These are phyloP conservation scores for Hybos culiciformis DNA, from an alignment of 2,888 invertebrate species.

Conservation along the genomic window DNA sequence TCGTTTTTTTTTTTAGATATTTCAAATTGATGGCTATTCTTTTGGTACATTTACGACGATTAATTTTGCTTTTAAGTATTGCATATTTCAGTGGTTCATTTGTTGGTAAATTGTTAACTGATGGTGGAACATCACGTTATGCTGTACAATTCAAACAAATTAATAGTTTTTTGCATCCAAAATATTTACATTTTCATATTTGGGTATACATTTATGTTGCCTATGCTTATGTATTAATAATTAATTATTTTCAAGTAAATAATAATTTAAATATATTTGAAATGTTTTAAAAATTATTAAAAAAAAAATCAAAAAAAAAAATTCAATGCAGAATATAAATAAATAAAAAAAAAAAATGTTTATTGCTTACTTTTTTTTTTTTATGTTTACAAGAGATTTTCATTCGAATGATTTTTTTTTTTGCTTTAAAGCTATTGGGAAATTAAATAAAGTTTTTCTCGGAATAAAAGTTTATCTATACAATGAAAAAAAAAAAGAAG, in stretches of 20 bases:
- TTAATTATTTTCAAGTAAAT: slow-evolving; percentile 26
- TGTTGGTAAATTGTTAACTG: slow-evolving; percentile 25
- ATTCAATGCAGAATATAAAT: too few relatives aligned
- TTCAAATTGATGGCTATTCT: slow-evolving; percentile 26
- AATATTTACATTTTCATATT: slow-evolving; percentile 30
- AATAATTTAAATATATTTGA: slow-evolving; percentile 26
- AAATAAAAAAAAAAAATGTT: too few relatives aligned
- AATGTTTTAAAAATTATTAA: too few relatives aligned
- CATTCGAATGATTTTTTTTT: too few relatives aligned
- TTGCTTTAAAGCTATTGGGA: too few relatives aligned
- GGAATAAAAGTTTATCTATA: too few relatives aligned
- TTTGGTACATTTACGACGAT: slow-evolving; percentile 30
- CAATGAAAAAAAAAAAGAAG: too few relatives aligned
- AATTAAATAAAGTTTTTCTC: too few relatives aligned
- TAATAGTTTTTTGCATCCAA: slow-evolving; percentile 15
- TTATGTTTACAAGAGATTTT: too few relatives aligned
- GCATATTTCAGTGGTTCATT: slow-evolving; percentile 31
- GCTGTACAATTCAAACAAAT: slow-evolving; percentile 22
- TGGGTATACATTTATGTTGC: slow-evolving; percentile 33
- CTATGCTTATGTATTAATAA: slow-evolving; percentile 26
- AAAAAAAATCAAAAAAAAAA: too few relatives aligned
- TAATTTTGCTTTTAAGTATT: slow-evolving; percentile 30
- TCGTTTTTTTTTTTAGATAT: background rate
- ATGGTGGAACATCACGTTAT: slow-evolving; percentile 19
- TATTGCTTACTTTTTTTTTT: too few relatives aligned